Percentiles rank a stretch among this genome's conserved stretches.
Evolutionary conservation across 2,113 vertebrate species (phyloP).

Genomic region (Peromyscus polionotus): DNA sequence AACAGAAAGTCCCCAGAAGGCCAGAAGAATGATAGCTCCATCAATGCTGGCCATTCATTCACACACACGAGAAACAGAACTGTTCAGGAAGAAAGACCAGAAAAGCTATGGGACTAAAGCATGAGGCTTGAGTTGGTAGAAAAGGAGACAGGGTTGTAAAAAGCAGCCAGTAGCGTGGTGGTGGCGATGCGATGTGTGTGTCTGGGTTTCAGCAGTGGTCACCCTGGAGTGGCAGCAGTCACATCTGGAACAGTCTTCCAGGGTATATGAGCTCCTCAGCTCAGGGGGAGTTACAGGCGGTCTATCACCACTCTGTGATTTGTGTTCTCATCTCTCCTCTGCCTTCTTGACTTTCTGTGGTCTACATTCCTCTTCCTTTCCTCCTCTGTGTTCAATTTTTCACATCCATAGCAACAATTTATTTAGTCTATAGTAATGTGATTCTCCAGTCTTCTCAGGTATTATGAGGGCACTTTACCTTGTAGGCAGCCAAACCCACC

Average conservation of each 20-base stretch:
- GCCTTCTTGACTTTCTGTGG: background rate
- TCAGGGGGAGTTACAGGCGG: slow-evolving; percentile 18
- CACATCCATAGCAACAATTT: background rate
- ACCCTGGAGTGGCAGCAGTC: background rate
- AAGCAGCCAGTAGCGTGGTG: background rate
- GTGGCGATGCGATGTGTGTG: background rate
- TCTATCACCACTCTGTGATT: background rate
- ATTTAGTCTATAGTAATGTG: background rate
- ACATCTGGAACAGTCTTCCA: background rate
- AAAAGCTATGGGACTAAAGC: background rate
- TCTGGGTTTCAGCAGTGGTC: background rate
- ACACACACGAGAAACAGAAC: background rate
- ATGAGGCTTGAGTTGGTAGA: background rate
- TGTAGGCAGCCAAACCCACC: background rate
- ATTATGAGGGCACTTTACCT: background rate
- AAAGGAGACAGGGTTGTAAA: background rate
- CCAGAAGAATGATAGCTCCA: background rate
- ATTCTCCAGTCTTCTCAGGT: background rate
- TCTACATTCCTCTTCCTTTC: background rate
- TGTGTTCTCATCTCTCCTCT: background rate
- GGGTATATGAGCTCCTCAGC: background rate
- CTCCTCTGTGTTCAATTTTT: background rate
- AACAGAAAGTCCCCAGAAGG: background rate
- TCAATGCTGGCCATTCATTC: background rate
- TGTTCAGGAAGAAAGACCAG: background rate